Evolutionary conservation across 92 coral and sea anemone genomes (phyloP), one percentile per base, ranked within the genome.

Genomic region (Virgularia gustaviana): DNA sequence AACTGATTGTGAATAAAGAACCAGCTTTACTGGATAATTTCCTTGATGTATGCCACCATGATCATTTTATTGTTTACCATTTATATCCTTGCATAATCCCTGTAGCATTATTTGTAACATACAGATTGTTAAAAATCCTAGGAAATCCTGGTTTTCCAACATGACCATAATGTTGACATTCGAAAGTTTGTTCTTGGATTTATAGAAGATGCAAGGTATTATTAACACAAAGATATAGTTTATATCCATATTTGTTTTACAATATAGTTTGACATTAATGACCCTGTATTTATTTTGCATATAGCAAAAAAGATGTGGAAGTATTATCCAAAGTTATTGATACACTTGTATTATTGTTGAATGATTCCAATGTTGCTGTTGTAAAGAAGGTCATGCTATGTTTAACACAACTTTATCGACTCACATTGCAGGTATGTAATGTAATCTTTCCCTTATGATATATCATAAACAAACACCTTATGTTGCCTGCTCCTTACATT

Each of bases 131-230:
- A n/a, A n/a, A n/a, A n/a, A n/a, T n/a, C n/a, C 10, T 65, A 92
- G 98, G 98, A 92, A 85, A 92, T 92, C 78, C 86, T 92, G 29
- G 96, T 92, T 9, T 92, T 92, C 65, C 98, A 92, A 74, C 98
- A 92, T 63, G 98, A 92, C 72, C 79, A 84, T 76, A 89, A 91
- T 34, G 88, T 91, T 28, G 98, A 92, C 71, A 95, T 92, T 13
- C 82, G 98, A 8, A 75, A 83, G 83, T 92, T 92, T 87, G 98
- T 92, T 36, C 94, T 92, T 73, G 98, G 98, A 20, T 92, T 92
- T 57, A 85, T 92, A 49, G 98, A 92, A 60, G 96, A 92, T 36
- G 98, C 98, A 15, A 89, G 98, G 98, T 87, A 80, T n/a, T n/a
- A n/a, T n/a, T n/a, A n/a, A n/a, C n/a, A n/a, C n/a, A n/a, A n/a